phyloP scores from a whole-genome alignment of 2,888 invertebrate species.

The Campoletis raptor region DNA sequence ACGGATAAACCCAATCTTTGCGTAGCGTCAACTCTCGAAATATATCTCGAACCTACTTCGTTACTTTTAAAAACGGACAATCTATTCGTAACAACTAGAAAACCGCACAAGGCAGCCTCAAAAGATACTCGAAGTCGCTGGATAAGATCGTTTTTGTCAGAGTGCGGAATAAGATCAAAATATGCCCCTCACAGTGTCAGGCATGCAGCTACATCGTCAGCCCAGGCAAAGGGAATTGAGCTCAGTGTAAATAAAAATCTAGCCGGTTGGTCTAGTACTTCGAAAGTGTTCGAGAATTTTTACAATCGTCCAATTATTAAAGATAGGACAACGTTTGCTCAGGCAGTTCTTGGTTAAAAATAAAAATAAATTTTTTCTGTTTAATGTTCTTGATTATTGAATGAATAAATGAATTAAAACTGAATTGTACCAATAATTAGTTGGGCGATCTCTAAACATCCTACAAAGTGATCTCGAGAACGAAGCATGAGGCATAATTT shows the following conservation, averaged over 20 bases:
- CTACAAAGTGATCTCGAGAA: too few species aligned
- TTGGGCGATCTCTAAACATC: too few species aligned
- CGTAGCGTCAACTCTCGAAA: conserved; percentile 30
- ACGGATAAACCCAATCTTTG: conserved; percentile 44
- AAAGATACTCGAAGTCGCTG: conserved; percentile 37
- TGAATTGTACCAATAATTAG: too few species aligned
- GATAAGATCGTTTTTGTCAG: conserved; percentile 37
- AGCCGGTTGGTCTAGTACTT: conserved; percentile 57
- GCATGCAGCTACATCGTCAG: conserved; percentile 58
- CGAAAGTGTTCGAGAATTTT: conserved; percentile 46
- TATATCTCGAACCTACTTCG: conserved; percentile 35
- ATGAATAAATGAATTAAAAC: too few species aligned
- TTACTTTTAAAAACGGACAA: not conserved
- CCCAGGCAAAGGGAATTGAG: conserved; percentile 53
- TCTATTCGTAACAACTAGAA: conserved; percentile 37
- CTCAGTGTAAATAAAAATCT: conserved; percentile 51
- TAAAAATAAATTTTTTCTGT: too few species aligned
- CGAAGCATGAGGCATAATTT: too few species aligned
- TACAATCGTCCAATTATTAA: conserved; percentile 54
- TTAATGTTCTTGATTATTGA: too few species aligned
- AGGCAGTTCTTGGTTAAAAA: not conserved
- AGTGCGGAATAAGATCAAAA: conserved; percentile 23
- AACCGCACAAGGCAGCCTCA: conserved; percentile 22
- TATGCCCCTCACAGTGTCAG: conserved; percentile 53
- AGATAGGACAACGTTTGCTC: conserved; percentile 21